Evolutionary conservation across 1,140 invertebrate genomes (phyloP), one percentile per base, ranked within the genome.

Genomic region (Mesaphorura yosii): DNA sequence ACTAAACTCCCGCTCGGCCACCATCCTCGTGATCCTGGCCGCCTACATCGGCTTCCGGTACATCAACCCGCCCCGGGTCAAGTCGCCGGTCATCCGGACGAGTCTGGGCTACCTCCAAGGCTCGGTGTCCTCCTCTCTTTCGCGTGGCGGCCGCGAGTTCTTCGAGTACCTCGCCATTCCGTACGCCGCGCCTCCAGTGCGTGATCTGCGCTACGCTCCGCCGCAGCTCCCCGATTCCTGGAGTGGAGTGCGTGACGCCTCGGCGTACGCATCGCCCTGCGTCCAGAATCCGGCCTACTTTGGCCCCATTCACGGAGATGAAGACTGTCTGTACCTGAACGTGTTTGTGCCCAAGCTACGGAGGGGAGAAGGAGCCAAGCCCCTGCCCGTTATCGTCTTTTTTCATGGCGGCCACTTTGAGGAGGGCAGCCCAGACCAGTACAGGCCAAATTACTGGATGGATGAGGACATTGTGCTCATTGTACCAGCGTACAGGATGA

Each of bases 381-480:
- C 23, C 17, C 20, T 52, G 22, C 39, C 50, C 12, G 40, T 46
- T 4, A 45, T 53, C 20, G 42, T 53, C 3, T 53, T 46, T 29
- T 6, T 47, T n/a, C 41, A 53, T 19, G 51, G 51, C 14, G 51
- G 41, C 25, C 19, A 20, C 38, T 53, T 26, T 22, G 10, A 17
- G 12, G 3, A 25, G 26, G 51, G 51, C 6, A 17, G 15, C n/a
- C 4, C n/a, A 31, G 37, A 5, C n/a, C 15, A 22, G 3, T 53
- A 46, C 22, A 10, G 23, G 19, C 5, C 14, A 28, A 38, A 53
- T n/a, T 53, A 34, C 39, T 46, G 45, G 26, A 46, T 53, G 51
- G 51, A 53, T 37, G 40, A 45, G 27, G 51, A 53, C 19, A 44
- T 53, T 22, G 29, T 53, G 6, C 51, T 53, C 25, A 44, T 53